These are phyloP conservation scores for Planococcus citri DNA, from an alignment of 1,140 invertebrate species.

Conservation along the genomic window DNA sequence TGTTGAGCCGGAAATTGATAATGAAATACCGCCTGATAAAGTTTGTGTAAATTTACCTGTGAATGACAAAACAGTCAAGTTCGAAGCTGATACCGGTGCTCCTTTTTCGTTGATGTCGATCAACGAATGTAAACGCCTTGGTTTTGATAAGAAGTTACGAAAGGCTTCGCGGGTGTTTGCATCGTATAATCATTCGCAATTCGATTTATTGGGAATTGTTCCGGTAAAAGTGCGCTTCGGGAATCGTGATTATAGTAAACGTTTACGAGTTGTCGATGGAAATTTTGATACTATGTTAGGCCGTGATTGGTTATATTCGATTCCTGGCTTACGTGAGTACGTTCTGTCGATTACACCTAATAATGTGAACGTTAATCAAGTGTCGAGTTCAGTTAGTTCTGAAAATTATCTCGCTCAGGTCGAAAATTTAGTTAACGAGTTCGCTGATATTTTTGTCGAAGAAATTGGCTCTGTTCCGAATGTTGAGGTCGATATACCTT, in stretches of 20 bases:
- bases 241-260: background rate
- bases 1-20: background rate
- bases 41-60: background rate
- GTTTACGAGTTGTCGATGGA: background rate
- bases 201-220: background rate
- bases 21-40: background rate
- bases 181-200: background rate
- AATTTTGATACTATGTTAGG: background rate
- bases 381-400: no score
- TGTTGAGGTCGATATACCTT: background rate
- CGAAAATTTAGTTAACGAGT: constrained; percentile 15
- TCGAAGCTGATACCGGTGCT: background rate
- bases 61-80: background rate
- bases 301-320: background rate
- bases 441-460: constrained; percentile 21
- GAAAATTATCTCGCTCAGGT: background rate
- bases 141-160: background rate
- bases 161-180: background rate
- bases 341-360: background rate
- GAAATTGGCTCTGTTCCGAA: constrained; percentile 2
- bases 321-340: background rate
- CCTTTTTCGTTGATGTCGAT: background rate
- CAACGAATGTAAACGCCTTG: background rate
- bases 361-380: background rate
- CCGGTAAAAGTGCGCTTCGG: background rate